Conservation (phyloP, 2,797 vertebrate species). For the Ibycter americanus region DNA sequence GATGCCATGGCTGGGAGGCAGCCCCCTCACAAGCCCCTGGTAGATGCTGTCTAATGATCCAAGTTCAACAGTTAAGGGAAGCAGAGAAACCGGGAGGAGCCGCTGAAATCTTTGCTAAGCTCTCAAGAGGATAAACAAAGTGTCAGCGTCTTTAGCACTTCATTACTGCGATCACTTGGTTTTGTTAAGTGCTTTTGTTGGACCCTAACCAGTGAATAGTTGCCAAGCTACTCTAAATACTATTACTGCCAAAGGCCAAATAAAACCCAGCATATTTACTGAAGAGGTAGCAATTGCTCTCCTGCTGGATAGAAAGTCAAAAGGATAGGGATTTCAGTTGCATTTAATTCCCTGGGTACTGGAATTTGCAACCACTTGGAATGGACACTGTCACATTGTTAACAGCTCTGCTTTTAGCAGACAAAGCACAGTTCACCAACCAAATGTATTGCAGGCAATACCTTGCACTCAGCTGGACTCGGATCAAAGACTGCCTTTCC, state of each 20-base stretch:
- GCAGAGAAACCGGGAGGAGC: background rate
- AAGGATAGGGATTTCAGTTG: background rate
- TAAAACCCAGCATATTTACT: background rate
- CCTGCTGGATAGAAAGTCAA: background rate
- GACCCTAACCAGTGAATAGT: background rate
- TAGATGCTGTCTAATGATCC: background rate
- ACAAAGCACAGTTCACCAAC: background rate
- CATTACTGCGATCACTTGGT: background rate
- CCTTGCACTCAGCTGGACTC: background rate
- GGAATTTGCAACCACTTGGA: background rate
- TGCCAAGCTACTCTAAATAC: slow-evolving; percentile 13
- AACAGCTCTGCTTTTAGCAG: background rate
- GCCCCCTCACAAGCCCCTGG: background rate
- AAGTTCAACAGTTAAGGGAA: background rate
- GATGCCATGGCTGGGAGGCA: background rate
- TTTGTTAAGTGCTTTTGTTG: slow-evolving; percentile 25
- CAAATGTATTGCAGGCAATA: background rate
- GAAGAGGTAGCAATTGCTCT: slow-evolving; percentile 1
- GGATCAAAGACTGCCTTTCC: background rate
- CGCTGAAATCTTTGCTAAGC: background rate
- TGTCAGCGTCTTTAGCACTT: background rate
- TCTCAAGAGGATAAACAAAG: background rate
- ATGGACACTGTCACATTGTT: background rate
- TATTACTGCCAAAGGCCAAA: background rate
- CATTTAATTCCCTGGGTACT: background rate